These are phyloP conservation scores for Ailurus styani DNA, from an alignment of 2,113 vertebrate genomes.

Conservation along the genomic window DNA sequence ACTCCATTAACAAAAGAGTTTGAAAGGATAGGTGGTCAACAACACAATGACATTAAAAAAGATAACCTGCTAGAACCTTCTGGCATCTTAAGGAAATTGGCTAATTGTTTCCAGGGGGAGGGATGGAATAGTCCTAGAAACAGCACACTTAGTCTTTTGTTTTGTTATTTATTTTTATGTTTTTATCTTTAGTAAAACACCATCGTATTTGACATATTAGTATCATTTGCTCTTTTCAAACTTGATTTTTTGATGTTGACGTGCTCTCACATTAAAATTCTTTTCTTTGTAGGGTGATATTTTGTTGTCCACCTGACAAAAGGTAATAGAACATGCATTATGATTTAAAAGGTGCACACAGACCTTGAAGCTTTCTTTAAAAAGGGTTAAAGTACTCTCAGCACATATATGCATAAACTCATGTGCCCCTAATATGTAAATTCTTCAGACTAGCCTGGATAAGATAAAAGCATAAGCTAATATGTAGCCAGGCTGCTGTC, in stretches of 20 bases:
- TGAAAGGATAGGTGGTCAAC: neutral
- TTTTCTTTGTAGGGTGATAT: neutral
- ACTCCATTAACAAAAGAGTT: neutral
- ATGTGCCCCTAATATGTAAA: neutral
- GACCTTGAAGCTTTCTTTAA: neutral
- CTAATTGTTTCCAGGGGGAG: constrained; percentile 22
- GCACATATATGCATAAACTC: neutral
- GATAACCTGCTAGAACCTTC: neutral
- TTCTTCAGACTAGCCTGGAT: neutral
- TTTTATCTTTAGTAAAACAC: constrained; percentile 17
- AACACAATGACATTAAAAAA: neutral
- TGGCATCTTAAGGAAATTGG: neutral
- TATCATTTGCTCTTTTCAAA: neutral
- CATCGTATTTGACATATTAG: neutral
- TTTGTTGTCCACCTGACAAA: neutral
- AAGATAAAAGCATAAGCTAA: constrained; percentile 58
- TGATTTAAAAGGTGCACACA: constrained; percentile 7
- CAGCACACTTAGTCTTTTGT: neutral
- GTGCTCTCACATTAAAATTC: neutral
- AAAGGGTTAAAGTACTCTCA: neutral
- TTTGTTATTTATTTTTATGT: neutral
- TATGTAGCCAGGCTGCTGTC: constrained; percentile 34
- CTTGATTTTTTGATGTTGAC: neutral
- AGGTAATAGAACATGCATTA: neutral
- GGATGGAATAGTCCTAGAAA: neutral